Base-by-base conservation (phyloP, 2,113 vertebrate genomes). In the Ptyas mucosa region DNA sequence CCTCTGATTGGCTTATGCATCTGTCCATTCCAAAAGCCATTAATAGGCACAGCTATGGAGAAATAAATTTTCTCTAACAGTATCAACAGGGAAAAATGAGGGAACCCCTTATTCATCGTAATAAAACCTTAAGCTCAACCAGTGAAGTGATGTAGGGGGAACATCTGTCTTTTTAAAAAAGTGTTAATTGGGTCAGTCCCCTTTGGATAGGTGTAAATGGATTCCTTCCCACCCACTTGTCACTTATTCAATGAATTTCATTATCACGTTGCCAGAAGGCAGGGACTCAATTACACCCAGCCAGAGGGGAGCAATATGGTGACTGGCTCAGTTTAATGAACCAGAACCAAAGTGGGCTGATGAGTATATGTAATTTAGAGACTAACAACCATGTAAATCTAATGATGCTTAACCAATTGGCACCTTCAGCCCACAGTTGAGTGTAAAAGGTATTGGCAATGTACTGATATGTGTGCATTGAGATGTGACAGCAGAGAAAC, bases 231-330 rank as follows among this genome's bases (percentile, higher is more conserved):
- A 93, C 94, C 96, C 88, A 91, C 89, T 93, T 95, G 94, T 11
- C 93, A 86, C 64, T 94, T 94, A 46, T 54, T 95, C 90, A 90
- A 90, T n/a, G 3, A 91, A 95, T 97, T 94, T 95, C 95, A 97
- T 97, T 97, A 96, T 95, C 97, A 94, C 94, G 86, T 94, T 94
- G 94, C 93, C 92, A 91, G 94, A 95, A 95, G 95, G 95, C 96
- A 97, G 94, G 95, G 95, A 95, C 93, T 89, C 26, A 94, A 93
- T 95, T 95, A 91, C 81, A 95, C 86, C 52, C 89, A 92, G 92
- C 90, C 87, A 93, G 94, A 95, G 92, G 94, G 92, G 69, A 93
- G 18, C 89, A 89, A 88, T 94, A 54, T 55, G 86, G 81, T 85
- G 94, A 94, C 58, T 43, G 5, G 90, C 90, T 93, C 92, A 69